Evolutionary conservation across 1,140 invertebrate genomes (phyloP).

Genomic region (Melanaphis sacchari): DNA sequence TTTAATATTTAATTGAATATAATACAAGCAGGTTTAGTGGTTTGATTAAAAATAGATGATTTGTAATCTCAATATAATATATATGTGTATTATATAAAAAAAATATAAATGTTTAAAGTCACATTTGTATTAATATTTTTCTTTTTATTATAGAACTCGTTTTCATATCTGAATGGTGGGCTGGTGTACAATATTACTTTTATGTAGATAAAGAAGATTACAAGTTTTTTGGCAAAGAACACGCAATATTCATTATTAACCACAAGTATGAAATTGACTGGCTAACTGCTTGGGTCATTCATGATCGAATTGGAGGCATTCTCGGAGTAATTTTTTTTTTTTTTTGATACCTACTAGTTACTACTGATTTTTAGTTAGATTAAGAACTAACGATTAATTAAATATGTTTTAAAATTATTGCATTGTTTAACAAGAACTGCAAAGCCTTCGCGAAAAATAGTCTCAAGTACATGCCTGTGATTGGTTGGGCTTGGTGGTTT

Average conservation of each 20-base stretch:
- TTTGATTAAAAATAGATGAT: too few species aligned
- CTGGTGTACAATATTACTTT: conserved; percentile 74
- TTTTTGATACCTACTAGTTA: not conserved
- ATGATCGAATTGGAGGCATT: conserved; percentile 74
- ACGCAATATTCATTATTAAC: conserved; percentile 91
- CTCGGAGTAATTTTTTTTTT: conserved; percentile 73
- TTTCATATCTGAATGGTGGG: conserved; percentile 93
- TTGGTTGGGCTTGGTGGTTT: conserved; percentile 96
- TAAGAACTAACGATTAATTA: not conserved
- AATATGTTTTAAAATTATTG: conserved; percentile 58
- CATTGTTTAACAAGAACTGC: conserved; percentile 75
- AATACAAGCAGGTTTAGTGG: too few species aligned
- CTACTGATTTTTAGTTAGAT: not conserved
- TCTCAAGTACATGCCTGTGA: conserved; percentile 88
- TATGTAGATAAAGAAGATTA: conserved; percentile 82
- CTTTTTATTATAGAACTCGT: conserved; percentile 79
- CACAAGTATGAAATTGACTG: conserved; percentile 96
- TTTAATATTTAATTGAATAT: too few species aligned
- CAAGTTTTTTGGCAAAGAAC: conserved; percentile 85
- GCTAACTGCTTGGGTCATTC: conserved; percentile 87
- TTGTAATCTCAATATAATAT: too few species aligned
- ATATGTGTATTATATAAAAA: too few species aligned
- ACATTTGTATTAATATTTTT: too few species aligned
- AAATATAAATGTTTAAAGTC: too few species aligned
- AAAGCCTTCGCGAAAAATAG: conserved; percentile 95